A percentile compares a stretch with the other conserved stretches of the same genome.
Evolutionary conservation across 2,888 invertebrate genomes (phyloP).

Genomic region (Marasmarcha lunaedactyla): DNA sequence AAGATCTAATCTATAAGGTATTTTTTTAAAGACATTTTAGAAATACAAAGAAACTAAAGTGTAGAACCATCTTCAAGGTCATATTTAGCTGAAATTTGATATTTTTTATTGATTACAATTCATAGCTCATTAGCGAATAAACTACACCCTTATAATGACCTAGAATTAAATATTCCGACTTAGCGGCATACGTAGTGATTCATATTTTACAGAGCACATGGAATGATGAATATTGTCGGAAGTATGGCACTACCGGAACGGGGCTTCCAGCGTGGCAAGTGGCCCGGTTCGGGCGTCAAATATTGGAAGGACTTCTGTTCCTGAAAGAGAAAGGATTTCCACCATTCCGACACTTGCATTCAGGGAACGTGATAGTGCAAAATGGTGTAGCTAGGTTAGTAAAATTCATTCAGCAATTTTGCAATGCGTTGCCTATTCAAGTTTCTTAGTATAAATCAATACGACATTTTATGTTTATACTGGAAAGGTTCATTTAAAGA

Average conservation of each 20-base stretch:
- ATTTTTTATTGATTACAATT: too few species aligned
- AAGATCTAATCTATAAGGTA: constrained; percentile 91
- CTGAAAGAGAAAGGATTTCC: constrained; percentile 90
- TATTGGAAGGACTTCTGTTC: constrained; percentile 87
- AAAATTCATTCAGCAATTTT: too few species aligned
- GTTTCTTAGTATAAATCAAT: too few species aligned
- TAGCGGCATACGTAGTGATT: too few species aligned
- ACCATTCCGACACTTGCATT: constrained; percentile 86
- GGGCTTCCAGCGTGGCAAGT: constrained; percentile 84
- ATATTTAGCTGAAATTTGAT: too few species aligned
- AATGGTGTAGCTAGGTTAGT: constrained; percentile 89
- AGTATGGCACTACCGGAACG: constrained; percentile 76
- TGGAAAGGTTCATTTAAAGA: too few species aligned
- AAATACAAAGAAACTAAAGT: not conserved
- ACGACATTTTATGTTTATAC: too few species aligned
- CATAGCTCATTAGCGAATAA: too few species aligned
- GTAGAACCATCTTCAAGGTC: too few species aligned
- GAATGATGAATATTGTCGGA: constrained; percentile 83
- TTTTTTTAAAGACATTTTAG: constrained; percentile 23
- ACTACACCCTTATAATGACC: not conserved
- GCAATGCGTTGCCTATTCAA: too few species aligned
- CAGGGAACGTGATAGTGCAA: constrained; percentile 91
- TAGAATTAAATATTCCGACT: too few species aligned
- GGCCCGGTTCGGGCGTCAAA: constrained; percentile 88
- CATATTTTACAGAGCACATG: constrained; percentile 74